These are phyloP conservation scores for Galaxea fascicularis DNA, from an alignment of 92 coral and sea anemone species.

Conservation along the genomic window DNA sequence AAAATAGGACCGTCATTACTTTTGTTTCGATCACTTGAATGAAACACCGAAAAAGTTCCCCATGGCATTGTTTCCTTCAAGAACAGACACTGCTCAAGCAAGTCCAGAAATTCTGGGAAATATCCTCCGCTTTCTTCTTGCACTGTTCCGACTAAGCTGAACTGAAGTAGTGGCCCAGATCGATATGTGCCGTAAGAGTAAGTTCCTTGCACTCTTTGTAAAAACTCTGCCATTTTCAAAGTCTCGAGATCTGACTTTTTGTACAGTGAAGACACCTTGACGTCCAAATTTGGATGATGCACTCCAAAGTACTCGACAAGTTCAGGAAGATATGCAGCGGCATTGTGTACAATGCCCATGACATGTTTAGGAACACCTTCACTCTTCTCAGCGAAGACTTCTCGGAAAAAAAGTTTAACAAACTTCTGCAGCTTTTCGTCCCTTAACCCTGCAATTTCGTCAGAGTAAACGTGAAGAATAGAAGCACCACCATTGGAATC, in stretches of 20 bases:
- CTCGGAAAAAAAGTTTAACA: conserved; percentile 91
- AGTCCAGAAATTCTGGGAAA: conserved; percentile 92
- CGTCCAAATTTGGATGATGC: conserved; percentile 78
- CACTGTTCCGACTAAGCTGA: conserved; percentile 96
- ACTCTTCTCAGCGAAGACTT: conserved; percentile 85
- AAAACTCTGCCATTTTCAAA: conserved; percentile 84
- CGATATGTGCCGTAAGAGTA: conserved; percentile 91
- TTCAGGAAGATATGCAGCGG: conserved; percentile 92
- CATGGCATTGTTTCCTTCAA: conserved; percentile 96
- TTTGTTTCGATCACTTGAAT: conserved; percentile 73
- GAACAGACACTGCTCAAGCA: conserved; percentile 90
- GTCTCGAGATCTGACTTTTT: conserved; percentile 96
- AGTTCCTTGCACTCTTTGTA: conserved; percentile 77
- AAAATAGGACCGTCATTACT: conserved; percentile 99
- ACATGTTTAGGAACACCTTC: conserved; percentile 85
- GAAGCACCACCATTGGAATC: conserved; percentile 96
- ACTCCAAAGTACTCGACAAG: conserved; percentile 87
- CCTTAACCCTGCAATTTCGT: conserved; percentile 84
- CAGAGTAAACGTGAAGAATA: conserved; percentile 85
- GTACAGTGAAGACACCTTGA: conserved; percentile 87
- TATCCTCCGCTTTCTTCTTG: conserved; percentile 98
- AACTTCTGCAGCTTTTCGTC: conserved; percentile 90
- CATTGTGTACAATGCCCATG: conserved; percentile 96
- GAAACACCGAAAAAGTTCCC: conserved; percentile 90
- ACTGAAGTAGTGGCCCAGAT: conserved; percentile 93